These are phyloP conservation scores for Meiosimyza platycephala DNA, from an alignment of 2,888 invertebrate genomes.

Conservation along the genomic window DNA sequence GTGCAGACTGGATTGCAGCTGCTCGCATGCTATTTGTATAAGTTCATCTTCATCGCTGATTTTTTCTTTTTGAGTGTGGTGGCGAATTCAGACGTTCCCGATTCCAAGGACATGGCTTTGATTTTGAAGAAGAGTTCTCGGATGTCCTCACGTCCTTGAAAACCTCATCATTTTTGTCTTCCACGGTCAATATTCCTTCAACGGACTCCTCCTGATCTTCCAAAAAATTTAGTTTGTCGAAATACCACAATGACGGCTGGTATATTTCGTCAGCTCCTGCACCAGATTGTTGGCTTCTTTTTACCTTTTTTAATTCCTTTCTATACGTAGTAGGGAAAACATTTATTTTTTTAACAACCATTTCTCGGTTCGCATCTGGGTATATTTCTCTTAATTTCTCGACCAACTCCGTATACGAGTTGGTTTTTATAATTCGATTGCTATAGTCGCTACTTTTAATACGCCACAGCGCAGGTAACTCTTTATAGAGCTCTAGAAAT, in stretches of 20 bases:
- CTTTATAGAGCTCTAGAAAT: background rate
- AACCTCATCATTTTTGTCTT: too few relatives aligned
- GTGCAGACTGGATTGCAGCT: background rate
- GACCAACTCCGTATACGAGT: conserved; percentile 21
- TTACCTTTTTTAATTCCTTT: conserved; percentile 16
- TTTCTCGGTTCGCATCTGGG: conserved; percentile 24
- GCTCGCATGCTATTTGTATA: background rate
- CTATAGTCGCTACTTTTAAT: conserved; percentile 20
- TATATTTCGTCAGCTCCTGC: background rate
- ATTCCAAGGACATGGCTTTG: too few relatives aligned
- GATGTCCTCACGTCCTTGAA: too few relatives aligned
- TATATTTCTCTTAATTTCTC: conserved; percentile 26
- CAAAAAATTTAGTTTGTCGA: conserved; percentile 30
- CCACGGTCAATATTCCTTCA: too few relatives aligned
- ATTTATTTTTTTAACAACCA: conserved; percentile 35
- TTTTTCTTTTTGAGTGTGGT: too few relatives aligned
- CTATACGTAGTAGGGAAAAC: conserved; percentile 27
- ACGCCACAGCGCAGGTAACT: background rate
- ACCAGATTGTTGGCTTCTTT: conserved; percentile 16
- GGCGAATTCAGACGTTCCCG: too few relatives aligned
- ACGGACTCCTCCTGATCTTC: background rate
- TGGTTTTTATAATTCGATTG: conserved; percentile 29
- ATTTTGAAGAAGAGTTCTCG: too few relatives aligned
- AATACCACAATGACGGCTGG: conserved; percentile 33
- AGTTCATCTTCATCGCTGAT: too few relatives aligned